Base-by-base conservation (phyloP, 2,797 vertebrate species). In the Acomys russatus region DNA sequence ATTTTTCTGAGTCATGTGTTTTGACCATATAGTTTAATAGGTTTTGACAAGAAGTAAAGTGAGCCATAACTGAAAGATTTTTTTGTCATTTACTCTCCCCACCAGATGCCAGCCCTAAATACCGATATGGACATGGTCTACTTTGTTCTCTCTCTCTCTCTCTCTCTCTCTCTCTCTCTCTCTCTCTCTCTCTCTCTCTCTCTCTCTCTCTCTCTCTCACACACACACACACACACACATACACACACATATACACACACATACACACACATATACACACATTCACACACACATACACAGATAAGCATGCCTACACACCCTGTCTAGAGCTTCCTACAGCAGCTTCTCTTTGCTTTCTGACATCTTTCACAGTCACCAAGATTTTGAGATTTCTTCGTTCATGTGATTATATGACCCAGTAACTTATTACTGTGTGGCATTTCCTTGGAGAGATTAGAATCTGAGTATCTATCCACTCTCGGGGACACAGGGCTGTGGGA, bases 391-490 rank as follows among this genome's bases (percentile, higher is more conserved):
- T 3, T 1, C 51, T 3, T 30, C 70, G 3, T 66, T 10, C 9
- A 17, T 2, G 3, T 9, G 33, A 22, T 18, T n/a, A 9, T 20
- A 1, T 1, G 28, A 12, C 4, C 6, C 3, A 35, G 49, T 6
- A 70, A 28, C 18, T 44, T 33, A n/a, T 9, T 51, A 1, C 14
- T 61, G 44, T 71, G 35, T 0, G 2, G 10, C 0, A 3, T 10
- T n/a, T n/a, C 14, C 1, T 25, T 2, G 0, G 3, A 5, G 2
- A 33, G 0, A 22, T 11, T 20, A 11, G 38, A 15, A 11, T 20
- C 5, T n/a, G 7, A 14, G 22, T 30, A 3, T 9, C 14, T n/a
- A n/a, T 15, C 76, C 64, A 0, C 35, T 17, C 2, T 54, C 63
- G 25, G 35, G 28, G 30, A 12, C 7, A 35, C 23, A 30, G 44